Conservation (phyloP, 2,797 vertebrate species). For the Sitta carolinensis region DNA sequence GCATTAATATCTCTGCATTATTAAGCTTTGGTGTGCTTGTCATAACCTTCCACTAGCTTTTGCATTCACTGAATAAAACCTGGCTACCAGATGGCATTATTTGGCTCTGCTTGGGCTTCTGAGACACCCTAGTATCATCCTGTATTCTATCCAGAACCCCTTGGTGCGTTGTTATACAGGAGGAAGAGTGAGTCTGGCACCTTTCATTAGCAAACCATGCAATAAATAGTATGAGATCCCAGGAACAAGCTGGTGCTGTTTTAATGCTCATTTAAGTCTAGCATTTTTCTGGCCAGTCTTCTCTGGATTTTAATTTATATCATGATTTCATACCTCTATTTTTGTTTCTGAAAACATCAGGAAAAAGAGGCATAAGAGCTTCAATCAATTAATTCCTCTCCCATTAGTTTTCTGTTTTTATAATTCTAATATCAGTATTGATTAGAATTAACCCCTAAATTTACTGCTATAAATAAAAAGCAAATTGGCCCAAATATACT, state of each 20-base stretch:
- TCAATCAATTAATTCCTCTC: not conserved
- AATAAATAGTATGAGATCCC: constrained; percentile 4
- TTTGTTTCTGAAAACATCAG: not conserved
- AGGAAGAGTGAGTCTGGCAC: constrained; percentile 51
- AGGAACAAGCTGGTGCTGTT: constrained; percentile 58
- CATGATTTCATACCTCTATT: constrained; percentile 17
- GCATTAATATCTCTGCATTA: constrained; percentile 30
- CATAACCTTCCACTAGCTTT: constrained; percentile 55
- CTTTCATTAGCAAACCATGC: constrained; percentile 49
- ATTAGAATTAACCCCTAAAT: not conserved
- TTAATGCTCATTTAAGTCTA: constrained; percentile 62
- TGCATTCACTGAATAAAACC: constrained; percentile 33
- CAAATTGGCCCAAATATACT: not conserved
- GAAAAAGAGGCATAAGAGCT: not conserved
- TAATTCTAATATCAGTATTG: not conserved
- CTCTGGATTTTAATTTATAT: constrained; percentile 1
- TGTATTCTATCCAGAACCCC: constrained; percentile 52
- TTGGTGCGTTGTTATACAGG: constrained; percentile 46
- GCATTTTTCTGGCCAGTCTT: constrained; percentile 26
- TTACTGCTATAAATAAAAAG: not conserved
- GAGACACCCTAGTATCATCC: constrained; percentile 42
- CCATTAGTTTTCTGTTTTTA: not conserved
- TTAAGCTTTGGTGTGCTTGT: constrained; percentile 51
- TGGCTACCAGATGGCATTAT: constrained; percentile 61
- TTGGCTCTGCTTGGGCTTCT: constrained; percentile 38